These are phyloP conservation scores for Bombus sylvicola DNA, from an alignment of 1,140 invertebrate genomes.

Conservation along the genomic window DNA sequence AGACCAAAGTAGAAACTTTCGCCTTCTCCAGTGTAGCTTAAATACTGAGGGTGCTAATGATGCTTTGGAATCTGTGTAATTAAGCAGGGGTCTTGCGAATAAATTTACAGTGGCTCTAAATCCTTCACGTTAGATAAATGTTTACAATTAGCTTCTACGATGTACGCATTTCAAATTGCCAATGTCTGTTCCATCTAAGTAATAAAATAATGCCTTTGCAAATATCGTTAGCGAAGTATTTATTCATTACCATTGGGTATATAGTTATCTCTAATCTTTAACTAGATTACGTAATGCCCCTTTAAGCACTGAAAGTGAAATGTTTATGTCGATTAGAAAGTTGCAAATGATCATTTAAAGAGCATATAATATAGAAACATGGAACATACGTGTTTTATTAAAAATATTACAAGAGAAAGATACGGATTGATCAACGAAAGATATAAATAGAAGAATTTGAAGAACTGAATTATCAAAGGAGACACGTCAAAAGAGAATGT, in stretches of 20 bases:
- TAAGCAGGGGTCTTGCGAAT: slow-evolving; percentile 74
- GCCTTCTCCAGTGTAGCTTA: slow-evolving; percentile 56
- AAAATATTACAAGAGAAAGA: not conserved
- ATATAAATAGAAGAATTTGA: not conserved
- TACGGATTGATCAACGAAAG: not conserved
- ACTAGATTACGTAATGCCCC: too few species aligned
- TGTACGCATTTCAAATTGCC: slow-evolving; percentile 42
- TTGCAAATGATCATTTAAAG: too few species aligned
- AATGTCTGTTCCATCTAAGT: slow-evolving; percentile 14
- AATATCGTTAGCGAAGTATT: not conserved
- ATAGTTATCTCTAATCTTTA: too few species aligned
- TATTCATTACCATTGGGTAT: too few species aligned
- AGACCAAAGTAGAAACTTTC: slow-evolving; percentile 51
- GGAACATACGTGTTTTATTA: not conserved
- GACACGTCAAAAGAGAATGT: not conserved
- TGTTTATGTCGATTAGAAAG: too few species aligned
- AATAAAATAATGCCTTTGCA: slow-evolving; percentile 48
- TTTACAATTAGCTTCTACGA: slow-evolving; percentile 71
- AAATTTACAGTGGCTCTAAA: slow-evolving; percentile 76
- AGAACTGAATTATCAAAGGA: not conserved
- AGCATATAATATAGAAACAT: not conserved
- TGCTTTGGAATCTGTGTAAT: slow-evolving; percentile 75
- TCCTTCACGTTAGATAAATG: slow-evolving; percentile 77
- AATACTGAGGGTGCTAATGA: slow-evolving; percentile 61
- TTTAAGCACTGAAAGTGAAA: too few species aligned